Conservation (phyloP, 2,888 invertebrate species). For the Agrochola macilenta region DNA sequence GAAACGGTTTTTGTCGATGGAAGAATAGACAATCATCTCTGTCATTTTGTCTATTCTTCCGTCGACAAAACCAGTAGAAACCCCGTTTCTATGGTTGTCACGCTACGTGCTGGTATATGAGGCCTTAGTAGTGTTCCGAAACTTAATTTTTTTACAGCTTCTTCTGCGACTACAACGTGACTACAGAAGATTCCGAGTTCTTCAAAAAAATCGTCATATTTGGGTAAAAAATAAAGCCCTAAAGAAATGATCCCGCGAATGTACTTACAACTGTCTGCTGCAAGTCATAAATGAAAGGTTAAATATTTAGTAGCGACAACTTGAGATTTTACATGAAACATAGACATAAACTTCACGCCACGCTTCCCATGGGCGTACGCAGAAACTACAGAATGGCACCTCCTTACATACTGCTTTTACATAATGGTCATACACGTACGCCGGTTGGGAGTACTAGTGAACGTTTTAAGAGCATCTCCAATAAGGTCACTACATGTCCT, state of each 20-base stretch:
- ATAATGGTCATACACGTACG: not conserved
- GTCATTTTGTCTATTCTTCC: no score
- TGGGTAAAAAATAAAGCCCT: not conserved
- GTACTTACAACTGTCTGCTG: conserved; percentile 5
- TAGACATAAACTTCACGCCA: not conserved
- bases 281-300: not conserved
- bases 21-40: no score
- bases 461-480: not conserved
- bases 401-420: not conserved
- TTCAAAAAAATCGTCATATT: not conserved
- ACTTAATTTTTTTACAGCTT: no score
- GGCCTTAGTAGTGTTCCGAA: not conserved
- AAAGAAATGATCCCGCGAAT: not conserved
- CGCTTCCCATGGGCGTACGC: no score
- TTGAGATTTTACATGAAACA: not conserved
- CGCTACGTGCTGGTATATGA: not conserved
- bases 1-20: no score
- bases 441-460: not conserved
- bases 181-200: not conserved
- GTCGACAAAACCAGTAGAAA: no score
- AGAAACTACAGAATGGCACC: not conserved
- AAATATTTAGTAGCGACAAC: not conserved
- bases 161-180: not conserved
- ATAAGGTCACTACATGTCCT: not conserved
- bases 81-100: no score